Evolutionary conservation across 2,797 vertebrate genomes (phyloP).

Genomic region (Myotis planiceps): DNA sequence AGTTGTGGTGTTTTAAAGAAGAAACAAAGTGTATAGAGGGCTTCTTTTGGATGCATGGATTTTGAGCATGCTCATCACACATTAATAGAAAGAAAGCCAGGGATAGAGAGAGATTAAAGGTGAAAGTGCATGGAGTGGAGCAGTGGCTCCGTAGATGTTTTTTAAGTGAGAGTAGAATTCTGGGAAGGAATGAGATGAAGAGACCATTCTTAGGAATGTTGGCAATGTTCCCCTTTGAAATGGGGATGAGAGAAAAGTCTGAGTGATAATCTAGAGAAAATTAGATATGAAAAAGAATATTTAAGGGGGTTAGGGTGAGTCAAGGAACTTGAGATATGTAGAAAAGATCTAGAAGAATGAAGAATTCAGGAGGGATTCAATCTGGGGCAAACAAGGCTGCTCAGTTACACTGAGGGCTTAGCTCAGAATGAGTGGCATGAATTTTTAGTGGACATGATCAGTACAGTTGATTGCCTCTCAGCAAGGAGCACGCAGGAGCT

Average conservation of each 20-base stretch:
- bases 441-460: neutral
- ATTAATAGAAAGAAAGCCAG: neutral
- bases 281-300: neutral
- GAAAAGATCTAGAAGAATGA: constrained; percentile 55
- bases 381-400: neutral
- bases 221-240: neutral
- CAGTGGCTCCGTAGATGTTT: neutral
- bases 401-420: neutral
- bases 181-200: neutral
- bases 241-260: neutral
- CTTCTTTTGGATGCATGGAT: neutral
- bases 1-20: neutral
- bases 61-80: neutral
- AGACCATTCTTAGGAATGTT: neutral
- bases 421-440: constrained; percentile 43
- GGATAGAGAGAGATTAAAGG: neutral
- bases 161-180: neutral
- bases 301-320: constrained; percentile 17
- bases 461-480: constrained; percentile 16
- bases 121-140: neutral
- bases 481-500: neutral
- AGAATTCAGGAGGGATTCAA: constrained; percentile 26
- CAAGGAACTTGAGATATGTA: constrained; percentile 59
- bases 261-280: constrained; percentile 30
- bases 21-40: neutral